Evolutionary conservation across 2,888 invertebrate genomes (phyloP).

Genomic region (Atrina japonica): DNA sequence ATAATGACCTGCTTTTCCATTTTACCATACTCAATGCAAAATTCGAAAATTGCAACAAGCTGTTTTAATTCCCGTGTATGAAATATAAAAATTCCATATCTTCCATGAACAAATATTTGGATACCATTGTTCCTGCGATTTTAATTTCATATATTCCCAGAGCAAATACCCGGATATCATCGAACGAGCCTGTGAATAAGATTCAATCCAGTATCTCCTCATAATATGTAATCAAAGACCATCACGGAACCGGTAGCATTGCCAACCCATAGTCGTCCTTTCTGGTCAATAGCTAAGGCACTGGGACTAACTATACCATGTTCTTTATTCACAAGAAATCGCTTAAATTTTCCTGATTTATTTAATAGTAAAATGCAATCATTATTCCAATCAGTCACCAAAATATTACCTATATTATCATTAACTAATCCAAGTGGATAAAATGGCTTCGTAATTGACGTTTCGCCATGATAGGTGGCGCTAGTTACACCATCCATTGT

Average conservation of each 20-base stretch:
- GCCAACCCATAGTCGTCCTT: conserved; percentile 55
- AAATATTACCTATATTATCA: conserved; percentile 51
- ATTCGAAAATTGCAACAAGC: too few relatives aligned
- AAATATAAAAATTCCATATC: too few relatives aligned
- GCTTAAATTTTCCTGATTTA: conserved; percentile 48
- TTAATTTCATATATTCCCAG: too few relatives aligned
- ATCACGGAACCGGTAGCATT: conserved; percentile 51
- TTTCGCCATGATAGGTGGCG: conserved; percentile 45
- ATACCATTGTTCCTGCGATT: too few relatives aligned
- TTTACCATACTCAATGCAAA: too few relatives aligned
- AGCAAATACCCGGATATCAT: too few relatives aligned
- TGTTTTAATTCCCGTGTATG: too few relatives aligned
- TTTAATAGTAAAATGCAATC: conserved; percentile 55
- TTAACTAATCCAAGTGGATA: conserved; percentile 57
- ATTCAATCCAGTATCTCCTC: too few relatives aligned
- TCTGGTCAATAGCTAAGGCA: conserved; percentile 50
- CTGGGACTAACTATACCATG: conserved; percentile 54
- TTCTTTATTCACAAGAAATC: conserved; percentile 44
- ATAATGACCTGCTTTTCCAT: too few relatives aligned
- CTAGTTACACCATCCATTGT: conserved; percentile 42
- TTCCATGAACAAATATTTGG: too few relatives aligned
- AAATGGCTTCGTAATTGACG: conserved; percentile 48
- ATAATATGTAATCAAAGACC: conserved; percentile 12
- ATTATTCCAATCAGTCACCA: conserved; percentile 61
- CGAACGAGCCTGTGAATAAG: too few relatives aligned